Evolutionary conservation across 2,797 vertebrate genomes (phyloP).

Genomic region (Pipistrellus pygmaeus): DNA sequence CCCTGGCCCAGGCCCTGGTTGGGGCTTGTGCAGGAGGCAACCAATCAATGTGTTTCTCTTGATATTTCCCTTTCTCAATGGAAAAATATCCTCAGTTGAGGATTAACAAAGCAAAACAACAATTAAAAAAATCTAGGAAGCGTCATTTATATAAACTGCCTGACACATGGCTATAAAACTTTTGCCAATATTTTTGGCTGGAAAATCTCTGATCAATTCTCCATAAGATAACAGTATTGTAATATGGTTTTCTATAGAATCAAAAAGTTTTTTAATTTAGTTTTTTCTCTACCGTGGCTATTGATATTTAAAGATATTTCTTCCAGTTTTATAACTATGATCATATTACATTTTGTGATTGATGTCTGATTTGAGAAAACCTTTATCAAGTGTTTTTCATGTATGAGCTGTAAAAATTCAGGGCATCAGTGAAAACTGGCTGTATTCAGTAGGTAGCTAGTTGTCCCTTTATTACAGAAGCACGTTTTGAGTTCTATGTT

Average conservation of each 20-base stretch:
- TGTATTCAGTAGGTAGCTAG: neutral
- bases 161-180: neutral
- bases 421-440: neutral
- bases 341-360: neutral
- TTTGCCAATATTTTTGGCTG: neutral
- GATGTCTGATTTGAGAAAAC: neutral
- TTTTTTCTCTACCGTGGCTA: neutral
- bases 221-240: neutral
- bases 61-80: neutral
- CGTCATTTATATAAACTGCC: neutral
- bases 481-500: constrained; percentile 31
- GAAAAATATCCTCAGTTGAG: neutral
- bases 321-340: neutral
- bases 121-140: no score
- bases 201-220: neutral
- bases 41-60: neutral
- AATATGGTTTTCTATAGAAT: neutral
- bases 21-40: neutral
- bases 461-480: neutral
- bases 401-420: constrained; percentile 1
- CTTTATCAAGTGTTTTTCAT: neutral
- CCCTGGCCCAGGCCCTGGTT: no score
- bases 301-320: neutral
- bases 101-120: neutral
- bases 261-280: neutral